Percentiles rank a stretch among this genome's conserved stretches.
Conservation (phyloP, 2,113 vertebrate species). For the Bos taurus region DNA sequence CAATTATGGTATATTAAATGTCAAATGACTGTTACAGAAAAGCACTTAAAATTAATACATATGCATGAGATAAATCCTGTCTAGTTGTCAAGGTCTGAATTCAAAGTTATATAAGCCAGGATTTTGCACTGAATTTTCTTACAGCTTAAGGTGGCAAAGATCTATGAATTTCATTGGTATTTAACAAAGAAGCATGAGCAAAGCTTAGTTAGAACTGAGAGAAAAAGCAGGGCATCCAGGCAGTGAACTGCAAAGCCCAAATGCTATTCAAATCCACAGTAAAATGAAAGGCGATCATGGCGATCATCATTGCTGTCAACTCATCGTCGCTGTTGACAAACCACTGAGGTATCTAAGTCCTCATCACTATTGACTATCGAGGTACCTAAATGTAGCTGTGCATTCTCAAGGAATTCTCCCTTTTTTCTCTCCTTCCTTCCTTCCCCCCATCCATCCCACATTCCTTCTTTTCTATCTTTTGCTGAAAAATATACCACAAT, state of each 20-base stretch:
- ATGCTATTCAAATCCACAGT: not conserved
- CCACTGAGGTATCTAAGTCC: too few relatives aligned
- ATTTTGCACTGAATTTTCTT: slow-evolving; percentile 67
- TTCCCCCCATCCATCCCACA: not conserved
- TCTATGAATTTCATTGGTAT: slow-evolving; percentile 69
- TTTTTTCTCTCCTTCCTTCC: not conserved
- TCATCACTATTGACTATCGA: not conserved
- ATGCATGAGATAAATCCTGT: slow-evolving; percentile 81
- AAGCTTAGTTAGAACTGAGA: slow-evolving; percentile 39
- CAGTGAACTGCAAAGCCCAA: not conserved
- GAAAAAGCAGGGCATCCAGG: not conserved
- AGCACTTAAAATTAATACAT: slow-evolving; percentile 84
- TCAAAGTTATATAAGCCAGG: slow-evolving; percentile 73
- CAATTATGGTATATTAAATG: slow-evolving; percentile 84
- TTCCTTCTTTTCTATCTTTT: not conserved
- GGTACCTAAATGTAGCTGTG: not conserved
- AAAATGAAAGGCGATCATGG: not conserved
- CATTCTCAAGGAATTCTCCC: not conserved
- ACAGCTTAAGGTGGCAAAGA: slow-evolving; percentile 60
- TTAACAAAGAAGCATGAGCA: slow-evolving; percentile 54
- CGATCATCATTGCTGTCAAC: too few relatives aligned
- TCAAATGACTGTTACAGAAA: slow-evolving; percentile 83
- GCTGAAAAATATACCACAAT: not conserved
- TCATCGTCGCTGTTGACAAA: not conserved
- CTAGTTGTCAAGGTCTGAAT: slow-evolving; percentile 78